Base-by-base conservation (phyloP, 2,888 invertebrate genomes). In the Caenorhabditis sp. region DNA sequence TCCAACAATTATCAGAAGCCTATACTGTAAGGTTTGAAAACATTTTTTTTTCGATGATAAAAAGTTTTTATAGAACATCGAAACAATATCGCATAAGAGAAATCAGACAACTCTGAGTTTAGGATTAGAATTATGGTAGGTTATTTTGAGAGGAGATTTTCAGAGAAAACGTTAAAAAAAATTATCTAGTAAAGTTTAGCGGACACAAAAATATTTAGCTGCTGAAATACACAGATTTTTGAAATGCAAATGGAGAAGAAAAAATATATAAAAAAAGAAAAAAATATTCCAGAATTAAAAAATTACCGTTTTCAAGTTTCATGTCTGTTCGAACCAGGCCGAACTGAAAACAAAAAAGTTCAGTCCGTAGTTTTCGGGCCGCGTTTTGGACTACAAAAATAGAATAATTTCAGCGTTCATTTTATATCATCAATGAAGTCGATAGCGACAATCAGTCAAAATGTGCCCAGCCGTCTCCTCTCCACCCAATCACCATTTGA, bases 1-100 rank as follows among this genome's bases (percentile, higher is more conserved):
- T 58, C 10, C 72, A 72, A 21, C 50, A 72, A 49, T 61, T 72
- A 1, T 37, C 61, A 19, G 67, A 62, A 21, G 54, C 58, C 1
- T 58, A 61, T 10, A 61, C 54, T 31, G 64, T 64, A 43, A 14
- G 53, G 6, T 51, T 51, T 17, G 5, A 51, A 51, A 51, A 51
- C n/a, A 51, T 51, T 51, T 19, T 17, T 24, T 14, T 21, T 24
- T 24, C 21, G 10, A 14, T 21, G n/a, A 51, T 51, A 10, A 8
- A 51, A 51, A 5, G n/a, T 51, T 51, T 10, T 5, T 6, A 19
- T 51, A 43, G 43, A 43, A 43, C 37, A 6, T 49, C 8, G 49
- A 49, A 17, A 2, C 43, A 43, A 49, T 23, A 49, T 27, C 37
- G 10, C 58, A 37, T 12, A 31, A 27, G 37, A 58, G 27, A 19